Conservation (phyloP, 2,113 vertebrate genomes). For the Acrocephalus kingi region DNA sequence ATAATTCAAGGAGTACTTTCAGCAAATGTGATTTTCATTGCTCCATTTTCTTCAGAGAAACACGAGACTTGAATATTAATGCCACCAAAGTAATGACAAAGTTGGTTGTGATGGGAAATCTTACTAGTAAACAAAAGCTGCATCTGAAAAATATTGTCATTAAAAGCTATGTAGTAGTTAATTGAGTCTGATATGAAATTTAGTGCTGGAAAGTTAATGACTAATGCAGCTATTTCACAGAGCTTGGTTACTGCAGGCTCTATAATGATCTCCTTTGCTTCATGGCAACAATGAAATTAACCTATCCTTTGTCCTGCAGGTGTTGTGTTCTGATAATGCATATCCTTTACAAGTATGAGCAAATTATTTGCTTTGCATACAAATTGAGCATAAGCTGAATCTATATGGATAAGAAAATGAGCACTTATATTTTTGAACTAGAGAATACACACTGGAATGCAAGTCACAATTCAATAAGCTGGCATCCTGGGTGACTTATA, state of each 20-base stretch:
- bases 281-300: constrained; percentile 80
- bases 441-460: not conserved
- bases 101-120: constrained; percentile 69
- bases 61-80: constrained; percentile 72
- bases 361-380: constrained; percentile 77
- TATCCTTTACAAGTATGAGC: constrained; percentile 75
- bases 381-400: constrained; percentile 68
- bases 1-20: constrained; percentile 64
- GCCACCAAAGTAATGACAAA: constrained; percentile 58
- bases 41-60: constrained; percentile 70
- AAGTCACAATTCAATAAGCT: constrained; percentile 17
- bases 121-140: constrained; percentile 80
- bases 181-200: constrained; percentile 83
- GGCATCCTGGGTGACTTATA: not conserved
- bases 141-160: constrained; percentile 78
- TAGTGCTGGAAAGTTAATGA: constrained; percentile 81
- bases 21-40: constrained; percentile 70
- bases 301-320: constrained; percentile 83
- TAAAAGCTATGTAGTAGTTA: constrained; percentile 82
- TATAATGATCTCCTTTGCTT: constrained; percentile 78
- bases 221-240: constrained; percentile 81
- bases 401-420: constrained; percentile 63
- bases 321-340: constrained; percentile 81
- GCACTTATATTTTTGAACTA: constrained; percentile 40
- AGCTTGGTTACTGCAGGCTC: constrained; percentile 76